phyloP scores from a whole-genome alignment of 2,113 vertebrate genomes.

The Bujurquina vittata region DNA sequence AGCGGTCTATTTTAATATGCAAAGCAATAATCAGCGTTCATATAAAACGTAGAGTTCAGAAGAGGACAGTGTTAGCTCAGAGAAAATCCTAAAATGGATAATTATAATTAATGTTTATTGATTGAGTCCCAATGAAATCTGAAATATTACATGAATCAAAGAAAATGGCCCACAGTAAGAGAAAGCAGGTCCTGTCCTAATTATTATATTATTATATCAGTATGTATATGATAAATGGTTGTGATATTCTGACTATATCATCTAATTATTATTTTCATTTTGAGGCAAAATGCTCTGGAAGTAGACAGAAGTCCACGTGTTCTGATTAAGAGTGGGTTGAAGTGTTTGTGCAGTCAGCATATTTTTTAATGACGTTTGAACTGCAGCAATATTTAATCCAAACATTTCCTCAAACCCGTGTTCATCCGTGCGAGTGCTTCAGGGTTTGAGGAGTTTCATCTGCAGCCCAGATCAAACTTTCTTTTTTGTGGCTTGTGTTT shows the following conservation, averaged over 20 bases:
- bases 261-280: neutral
- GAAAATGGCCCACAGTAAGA: neutral
- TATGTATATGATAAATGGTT: neutral
- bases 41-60: neutral
- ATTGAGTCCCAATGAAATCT: neutral
- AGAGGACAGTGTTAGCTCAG: neutral
- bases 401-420: too few relatives aligned
- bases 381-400: neutral
- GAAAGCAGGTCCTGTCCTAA: neutral
- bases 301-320: neutral
- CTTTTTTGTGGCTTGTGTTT: too few relatives aligned
- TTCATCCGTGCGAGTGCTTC: too few relatives aligned
- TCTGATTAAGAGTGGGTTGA: neutral
- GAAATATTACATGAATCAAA: neutral
- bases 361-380: neutral
- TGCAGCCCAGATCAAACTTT: too few relatives aligned
- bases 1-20: constrained; percentile 23
- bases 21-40: constrained; percentile 7
- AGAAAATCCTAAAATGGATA: neutral
- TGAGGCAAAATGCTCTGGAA: neutral
- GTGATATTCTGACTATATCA: neutral
- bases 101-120: neutral
- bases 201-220: neutral
- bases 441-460: too few relatives aligned
- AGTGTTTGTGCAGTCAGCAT: neutral